phyloP scores from a whole-genome alignment of 2,113 vertebrate species.

The Ammodytes marinus region DNA sequence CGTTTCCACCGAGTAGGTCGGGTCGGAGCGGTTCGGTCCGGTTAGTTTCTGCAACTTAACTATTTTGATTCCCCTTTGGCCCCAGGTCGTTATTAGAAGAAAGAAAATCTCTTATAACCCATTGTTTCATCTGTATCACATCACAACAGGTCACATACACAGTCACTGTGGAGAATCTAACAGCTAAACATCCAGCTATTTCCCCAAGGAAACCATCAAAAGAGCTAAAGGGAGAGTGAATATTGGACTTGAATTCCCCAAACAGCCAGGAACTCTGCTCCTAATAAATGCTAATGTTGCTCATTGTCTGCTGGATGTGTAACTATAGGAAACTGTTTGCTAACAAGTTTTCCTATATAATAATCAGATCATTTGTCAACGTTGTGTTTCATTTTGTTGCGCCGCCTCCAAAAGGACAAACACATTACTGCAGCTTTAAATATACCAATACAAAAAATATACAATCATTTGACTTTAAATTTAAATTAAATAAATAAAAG shows the following conservation, averaged over 20 bases:
- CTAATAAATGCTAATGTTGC: not conserved
- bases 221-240: not conserved
- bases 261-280: not conserved
- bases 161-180: not conserved
- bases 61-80: not conserved
- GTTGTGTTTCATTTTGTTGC: not conserved
- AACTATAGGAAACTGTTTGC: not conserved
- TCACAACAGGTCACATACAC: not conserved
- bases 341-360: not conserved
- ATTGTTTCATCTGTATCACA: too few species aligned
- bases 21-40: too few species aligned
- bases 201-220: not conserved
- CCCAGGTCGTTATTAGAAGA: too few species aligned
- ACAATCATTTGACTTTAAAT: not conserved
- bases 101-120: not conserved
- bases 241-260: not conserved
- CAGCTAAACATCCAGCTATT: not conserved
- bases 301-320: not conserved
- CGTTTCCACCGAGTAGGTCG: too few species aligned
- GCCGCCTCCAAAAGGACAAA: not conserved
- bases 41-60: not conserved
- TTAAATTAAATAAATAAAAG: not conserved
- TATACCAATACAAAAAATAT: not conserved
- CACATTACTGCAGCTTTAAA: not conserved
- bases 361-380: not conserved